These are phyloP conservation scores for Tadarida brasiliensis DNA, from an alignment of 2,797 vertebrate species.

Conservation along the genomic window DNA sequence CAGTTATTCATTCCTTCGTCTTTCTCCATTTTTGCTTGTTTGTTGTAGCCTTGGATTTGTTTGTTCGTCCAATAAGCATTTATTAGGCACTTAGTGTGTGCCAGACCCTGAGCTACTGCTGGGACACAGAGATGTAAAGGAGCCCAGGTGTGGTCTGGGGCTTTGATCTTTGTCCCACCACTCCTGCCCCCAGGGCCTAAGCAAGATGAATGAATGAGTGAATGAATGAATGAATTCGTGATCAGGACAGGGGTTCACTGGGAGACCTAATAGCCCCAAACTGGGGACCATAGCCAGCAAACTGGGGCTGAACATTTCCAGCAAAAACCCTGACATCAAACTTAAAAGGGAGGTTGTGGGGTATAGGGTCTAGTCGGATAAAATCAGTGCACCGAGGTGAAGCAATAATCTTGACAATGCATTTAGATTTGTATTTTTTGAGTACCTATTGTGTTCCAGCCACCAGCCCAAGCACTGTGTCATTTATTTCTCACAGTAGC, in stretches of 20 bases:
- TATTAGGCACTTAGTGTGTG: neutral
- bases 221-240: neutral
- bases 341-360: neutral
- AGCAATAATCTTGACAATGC: neutral
- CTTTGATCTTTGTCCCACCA: neutral
- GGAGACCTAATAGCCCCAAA: neutral
- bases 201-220: neutral
- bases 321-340: neutral
- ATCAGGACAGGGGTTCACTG: neutral
- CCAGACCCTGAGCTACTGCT: neutral
- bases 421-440: neutral
- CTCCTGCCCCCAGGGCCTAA: neutral
- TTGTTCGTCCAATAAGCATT: neutral
- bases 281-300: neutral
- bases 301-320: neutral
- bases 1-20: neutral
- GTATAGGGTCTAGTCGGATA: neutral
- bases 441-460: neutral
- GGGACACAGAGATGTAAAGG: neutral
- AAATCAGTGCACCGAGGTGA: neutral
- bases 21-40: neutral
- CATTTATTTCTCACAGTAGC: neutral
- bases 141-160: neutral
- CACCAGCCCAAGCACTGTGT: neutral
- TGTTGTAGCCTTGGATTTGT: constrained; percentile 13